Conservation (phyloP, 2,888 invertebrate species). For the Watsonalla binaria region DNA sequence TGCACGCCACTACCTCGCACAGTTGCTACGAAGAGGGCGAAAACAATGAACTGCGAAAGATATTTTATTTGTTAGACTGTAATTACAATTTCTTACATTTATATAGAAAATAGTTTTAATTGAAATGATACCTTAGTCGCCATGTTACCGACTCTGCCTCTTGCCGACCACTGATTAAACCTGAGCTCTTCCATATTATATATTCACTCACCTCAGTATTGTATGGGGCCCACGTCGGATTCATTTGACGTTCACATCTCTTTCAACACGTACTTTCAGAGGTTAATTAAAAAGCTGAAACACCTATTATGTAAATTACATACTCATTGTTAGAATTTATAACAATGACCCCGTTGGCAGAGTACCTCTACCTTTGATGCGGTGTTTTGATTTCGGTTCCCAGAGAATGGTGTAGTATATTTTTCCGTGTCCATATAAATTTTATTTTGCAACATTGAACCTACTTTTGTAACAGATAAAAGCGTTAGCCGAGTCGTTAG, state of each 20-base stretch:
- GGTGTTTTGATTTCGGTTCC: conserved; percentile 13
- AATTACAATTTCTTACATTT: neutral
- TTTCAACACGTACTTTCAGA: conserved; percentile 42
- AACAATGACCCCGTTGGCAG: conserved; percentile 30
- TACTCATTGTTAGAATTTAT: conserved; percentile 28
- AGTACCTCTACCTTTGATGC: conserved; percentile 9
- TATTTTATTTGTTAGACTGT: conserved; percentile 4
- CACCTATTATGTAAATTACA: conserved; percentile 41
- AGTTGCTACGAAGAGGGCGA: conserved; percentile 43
- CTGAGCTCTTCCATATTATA: conserved; percentile 43
- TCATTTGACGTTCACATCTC: conserved; percentile 35
- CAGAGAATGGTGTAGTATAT: conserved; percentile 4
- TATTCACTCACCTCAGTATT: conserved; percentile 43
- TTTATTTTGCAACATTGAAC: too few relatives aligned
- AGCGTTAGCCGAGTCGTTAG: too few relatives aligned
- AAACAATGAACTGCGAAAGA: conserved; percentile 50
- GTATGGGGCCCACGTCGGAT: conserved; percentile 51
- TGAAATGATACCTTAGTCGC: conserved; percentile 47
- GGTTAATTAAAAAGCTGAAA: conserved; percentile 46
- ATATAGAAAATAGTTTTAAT: neutral
- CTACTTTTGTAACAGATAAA: conserved; percentile 10
- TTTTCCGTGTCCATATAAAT: too few relatives aligned
- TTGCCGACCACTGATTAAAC: conserved; percentile 42
- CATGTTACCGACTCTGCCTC: conserved; percentile 42
- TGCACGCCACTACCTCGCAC: conserved; percentile 28